These are phyloP conservation scores for Tribolium madens DNA, from an alignment of 1,140 invertebrate genomes.

Conservation along the genomic window DNA sequence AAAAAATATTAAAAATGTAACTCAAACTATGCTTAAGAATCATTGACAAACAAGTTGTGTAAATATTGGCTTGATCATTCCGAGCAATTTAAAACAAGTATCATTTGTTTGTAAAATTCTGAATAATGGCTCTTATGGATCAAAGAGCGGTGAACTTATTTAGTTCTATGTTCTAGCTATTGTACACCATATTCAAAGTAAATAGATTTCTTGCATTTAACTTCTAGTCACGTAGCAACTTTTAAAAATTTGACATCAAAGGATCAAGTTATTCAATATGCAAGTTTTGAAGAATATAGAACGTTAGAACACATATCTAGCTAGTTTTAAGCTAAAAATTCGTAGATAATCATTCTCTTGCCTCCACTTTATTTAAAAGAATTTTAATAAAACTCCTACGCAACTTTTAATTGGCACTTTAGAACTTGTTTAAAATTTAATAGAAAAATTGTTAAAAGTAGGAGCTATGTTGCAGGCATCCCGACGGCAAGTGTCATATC, in stretches of 20 bases:
- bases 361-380: background rate
- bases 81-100: background rate
- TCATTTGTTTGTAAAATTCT: too few relatives aligned
- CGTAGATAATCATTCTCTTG: background rate
- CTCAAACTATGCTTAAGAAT: too few relatives aligned
- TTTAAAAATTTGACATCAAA: constrained; percentile 18
- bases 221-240: constrained; percentile 9
- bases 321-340: background rate
- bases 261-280: constrained; percentile 15
- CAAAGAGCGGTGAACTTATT: background rate
- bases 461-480: constrained; percentile 51
- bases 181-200: background rate
- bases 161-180: background rate
- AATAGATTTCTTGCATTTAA: background rate
- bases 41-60: too few relatives aligned
- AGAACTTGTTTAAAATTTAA: constrained; percentile 14
- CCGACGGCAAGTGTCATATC: constrained; percentile 67
- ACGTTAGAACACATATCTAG: background rate
- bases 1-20: too few relatives aligned
- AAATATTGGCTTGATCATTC: too few relatives aligned
- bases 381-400: background rate
- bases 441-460: background rate
- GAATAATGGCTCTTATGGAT: too few relatives aligned
- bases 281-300: background rate
- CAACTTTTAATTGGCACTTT: constrained; percentile 32